Base-by-base conservation (phyloP, 92 coral and sea anemone species). In the Epizoanthus scotinus region DNA sequence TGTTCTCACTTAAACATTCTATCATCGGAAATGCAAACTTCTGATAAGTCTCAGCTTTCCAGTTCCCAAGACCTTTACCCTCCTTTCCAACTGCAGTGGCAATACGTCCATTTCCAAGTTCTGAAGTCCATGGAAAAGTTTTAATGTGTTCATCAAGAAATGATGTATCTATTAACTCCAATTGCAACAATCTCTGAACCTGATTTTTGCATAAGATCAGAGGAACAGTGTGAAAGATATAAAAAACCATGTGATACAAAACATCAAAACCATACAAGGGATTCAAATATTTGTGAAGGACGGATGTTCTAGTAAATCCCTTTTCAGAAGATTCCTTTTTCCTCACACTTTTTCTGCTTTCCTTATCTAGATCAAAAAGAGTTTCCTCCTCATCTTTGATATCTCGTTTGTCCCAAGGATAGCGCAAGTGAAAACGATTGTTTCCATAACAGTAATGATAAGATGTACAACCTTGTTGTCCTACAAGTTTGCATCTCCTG, bases 31-130 rank as follows among this genome's bases (percentile, higher is more conserved):
- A 90, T 0, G 74, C 22, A 89, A 86, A 71, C 65, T 89, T 89
- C 42, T 89, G 93, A 31, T 83, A 73, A 3, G 85, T 77, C 62
- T 89, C 93, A 25, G 93, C 93, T 58, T 89, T 89, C 88, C 93
- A 90, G 36, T 14, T 67, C 52, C 89, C 82, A 8, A 86, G 78
- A 2, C 90, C 90, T 71, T 90, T 86, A 59, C 79, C 18, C 0
- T 90, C 83, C 53, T 49, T 80, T 59, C n/a, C n/a, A n/a, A n/a
- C n/a, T n/a, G n/a, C n/a, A n/a, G n/a, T n/a, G n/a, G n/a, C n/a
- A n/a, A n/a, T n/a, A n/a, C n/a, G 20, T 79, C 94, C 91, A 75
- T 13, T 64, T 15, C 80, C 84, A 2, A 87, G 74, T 9, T 87
- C 86, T 9, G 12, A 36, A 21, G 84, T 79, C 94, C 94, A 90